These are phyloP conservation scores for Spicauda simplicius DNA, from an alignment of 2,888 invertebrate species.

Conservation along the genomic window DNA sequence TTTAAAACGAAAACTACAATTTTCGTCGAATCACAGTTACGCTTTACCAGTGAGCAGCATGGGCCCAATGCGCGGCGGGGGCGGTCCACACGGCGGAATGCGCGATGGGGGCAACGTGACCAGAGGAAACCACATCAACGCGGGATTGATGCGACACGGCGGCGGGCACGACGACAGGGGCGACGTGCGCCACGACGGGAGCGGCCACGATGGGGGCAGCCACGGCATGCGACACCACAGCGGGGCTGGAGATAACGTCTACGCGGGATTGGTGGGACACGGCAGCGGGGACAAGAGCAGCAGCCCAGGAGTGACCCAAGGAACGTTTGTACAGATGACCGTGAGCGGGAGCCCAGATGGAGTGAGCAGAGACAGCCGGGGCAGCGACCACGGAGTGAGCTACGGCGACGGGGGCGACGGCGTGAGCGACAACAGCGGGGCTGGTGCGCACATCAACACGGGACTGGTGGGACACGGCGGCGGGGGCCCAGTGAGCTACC, in stretches of 20 bases:
- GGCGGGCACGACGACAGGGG: conserved; percentile 70
- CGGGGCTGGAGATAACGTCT: conserved; percentile 58
- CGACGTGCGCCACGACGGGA: conserved; percentile 54
- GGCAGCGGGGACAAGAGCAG: conserved; percentile 53
- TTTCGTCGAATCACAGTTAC: conserved; percentile 60
- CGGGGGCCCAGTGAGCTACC: conserved; percentile 53
- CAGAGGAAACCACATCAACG: conserved; percentile 56
- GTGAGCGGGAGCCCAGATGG: conserved; percentile 46
- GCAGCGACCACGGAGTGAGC: conserved; percentile 47
- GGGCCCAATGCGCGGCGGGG: conserved; percentile 54
- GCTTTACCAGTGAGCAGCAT: conserved; percentile 61
- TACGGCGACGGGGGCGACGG: conserved; percentile 23
- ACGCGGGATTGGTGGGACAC: conserved; percentile 80
- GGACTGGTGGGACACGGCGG: conserved; percentile 66
- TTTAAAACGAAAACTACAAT: conserved; percentile 74
- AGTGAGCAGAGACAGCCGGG: conserved; percentile 47
- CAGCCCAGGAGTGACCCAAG: conserved; percentile 57
- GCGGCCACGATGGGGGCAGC: conserved; percentile 61
- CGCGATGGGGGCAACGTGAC: conserved; percentile 56
- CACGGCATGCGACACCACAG: conserved; percentile 52
- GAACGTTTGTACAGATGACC: conserved; percentile 50
- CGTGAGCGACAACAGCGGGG: conserved; percentile 43
- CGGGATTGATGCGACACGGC: conserved; percentile 80
- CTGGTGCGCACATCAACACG: conserved; percentile 57
- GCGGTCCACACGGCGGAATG: conserved; percentile 60